These are phyloP conservation scores for Marasmarcha lunaedactyla DNA, from an alignment of 2,888 invertebrate species.

Conservation along the genomic window DNA sequence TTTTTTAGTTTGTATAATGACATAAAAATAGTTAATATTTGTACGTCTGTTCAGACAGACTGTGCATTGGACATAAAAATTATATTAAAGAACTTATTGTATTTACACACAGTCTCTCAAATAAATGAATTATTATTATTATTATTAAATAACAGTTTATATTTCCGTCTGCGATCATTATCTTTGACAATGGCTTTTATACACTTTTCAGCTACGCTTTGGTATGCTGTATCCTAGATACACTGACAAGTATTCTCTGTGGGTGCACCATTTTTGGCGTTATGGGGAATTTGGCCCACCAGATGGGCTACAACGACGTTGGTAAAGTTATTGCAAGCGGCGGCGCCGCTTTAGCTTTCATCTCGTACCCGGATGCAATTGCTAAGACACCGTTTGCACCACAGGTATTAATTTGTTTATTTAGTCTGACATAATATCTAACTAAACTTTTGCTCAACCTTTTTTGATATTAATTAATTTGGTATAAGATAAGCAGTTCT, in stretches of 20 bases:
- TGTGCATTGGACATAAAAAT: no score
- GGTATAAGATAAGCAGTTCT: no score
- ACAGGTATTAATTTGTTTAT: slow-evolving; percentile 42
- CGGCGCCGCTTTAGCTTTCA: slow-evolving; percentile 78
- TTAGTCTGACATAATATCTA: not conserved
- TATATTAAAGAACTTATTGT: no score
- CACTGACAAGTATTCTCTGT: slow-evolving; percentile 77
- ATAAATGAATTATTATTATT: no score
- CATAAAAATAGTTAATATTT: no score
- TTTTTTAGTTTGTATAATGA: no score
- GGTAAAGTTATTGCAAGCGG: slow-evolving; percentile 71
- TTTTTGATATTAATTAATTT: no score
- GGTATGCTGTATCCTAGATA: slow-evolving; percentile 77
- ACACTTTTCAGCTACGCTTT: slow-evolving; percentile 69
- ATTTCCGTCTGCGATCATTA: not conserved
- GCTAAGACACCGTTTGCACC: slow-evolving; percentile 73
- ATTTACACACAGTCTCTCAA: no score
- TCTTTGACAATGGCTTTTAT: not conserved
- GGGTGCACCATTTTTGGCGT: slow-evolving; percentile 80
- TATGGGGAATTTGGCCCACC: slow-evolving; percentile 75
- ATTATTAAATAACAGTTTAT: not conserved
- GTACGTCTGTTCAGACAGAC: no score
- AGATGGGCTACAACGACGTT: slow-evolving; percentile 60
- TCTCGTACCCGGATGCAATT: slow-evolving; percentile 80
- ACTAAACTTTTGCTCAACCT: no score